These are phyloP conservation scores for Saccostrea cuccullata DNA, from an alignment of 1,140 invertebrate genomes.

Conservation along the genomic window DNA sequence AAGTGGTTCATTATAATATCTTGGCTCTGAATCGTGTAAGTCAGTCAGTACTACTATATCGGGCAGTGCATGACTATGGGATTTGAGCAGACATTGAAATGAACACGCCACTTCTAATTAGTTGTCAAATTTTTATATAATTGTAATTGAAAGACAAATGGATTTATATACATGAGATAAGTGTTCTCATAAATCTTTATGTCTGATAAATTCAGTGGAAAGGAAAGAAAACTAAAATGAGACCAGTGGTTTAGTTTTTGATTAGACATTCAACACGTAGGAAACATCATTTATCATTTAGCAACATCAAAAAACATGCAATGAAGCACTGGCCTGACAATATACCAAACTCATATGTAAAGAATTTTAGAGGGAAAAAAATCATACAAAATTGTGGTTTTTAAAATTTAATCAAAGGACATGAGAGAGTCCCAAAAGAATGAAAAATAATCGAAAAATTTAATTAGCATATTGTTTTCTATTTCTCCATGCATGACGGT, in stretches of 20 bases:
- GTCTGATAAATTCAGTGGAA: slow-evolving; percentile 8
- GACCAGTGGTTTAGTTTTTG: background rate
- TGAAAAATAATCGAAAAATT: slow-evolving; percentile 19
- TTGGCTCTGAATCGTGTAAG: background rate
- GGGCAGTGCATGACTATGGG: background rate
- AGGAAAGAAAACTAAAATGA: background rate
- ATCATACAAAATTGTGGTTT: background rate
- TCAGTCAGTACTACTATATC: slow-evolving; percentile 4
- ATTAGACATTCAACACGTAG: slow-evolving; percentile 28
- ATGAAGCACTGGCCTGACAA: slow-evolving; percentile 1
- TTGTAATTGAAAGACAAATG: slow-evolving; percentile 23
- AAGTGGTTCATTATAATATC: background rate
- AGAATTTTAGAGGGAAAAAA: background rate
- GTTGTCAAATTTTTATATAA: slow-evolving; percentile 30
- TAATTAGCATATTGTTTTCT: slow-evolving; percentile 31
- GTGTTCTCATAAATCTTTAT: slow-evolving; percentile 28
- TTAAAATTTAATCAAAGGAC: no score
- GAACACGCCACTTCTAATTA: slow-evolving; percentile 27
- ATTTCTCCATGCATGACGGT: slow-evolving; percentile 16
- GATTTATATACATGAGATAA: slow-evolving; percentile 27
- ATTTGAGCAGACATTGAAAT: slow-evolving; percentile 18
- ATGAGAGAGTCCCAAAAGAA: background rate
- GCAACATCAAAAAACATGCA: background rate
- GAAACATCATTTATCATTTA: slow-evolving; percentile 27
- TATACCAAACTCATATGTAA: background rate